Base-by-base conservation (phyloP, 2,797 vertebrate species). In the Sternotherus odoratus region DNA sequence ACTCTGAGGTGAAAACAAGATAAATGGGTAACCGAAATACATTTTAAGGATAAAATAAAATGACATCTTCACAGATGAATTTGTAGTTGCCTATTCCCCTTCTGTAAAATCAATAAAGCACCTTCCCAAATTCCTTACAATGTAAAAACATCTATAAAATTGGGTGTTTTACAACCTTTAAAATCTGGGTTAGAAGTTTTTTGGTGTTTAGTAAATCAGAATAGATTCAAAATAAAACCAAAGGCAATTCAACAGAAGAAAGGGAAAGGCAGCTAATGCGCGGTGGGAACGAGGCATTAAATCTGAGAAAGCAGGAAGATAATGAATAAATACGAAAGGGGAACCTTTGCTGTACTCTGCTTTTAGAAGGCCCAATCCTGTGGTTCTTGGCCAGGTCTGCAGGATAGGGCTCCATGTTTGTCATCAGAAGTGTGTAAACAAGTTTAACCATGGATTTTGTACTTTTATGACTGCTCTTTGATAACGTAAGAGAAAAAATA, bases 371-470 rank as follows among this genome's bases (percentile, higher is more conserved):
- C 57, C 19, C 1, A 7, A 48, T 53, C 81, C 79, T 5, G 5
- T 1, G 3, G 80, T 23, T 94, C 96, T 91, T 96, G 79, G 86
- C 92, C 82, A 85, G 57, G 74, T 83, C 57, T 90, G 81, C 83
- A 94, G 87, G 88, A 89, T 86, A 93, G 86, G 86, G 81, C 48
- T 86, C 46, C 66, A 53, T 93, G 82, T 97, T 96, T 97, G 85
- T 91, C 86, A 95, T 92, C 93, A 96, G 88, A 88, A 95, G 86
- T 97, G 78, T 77, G 94, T 96, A 97, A 95, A 94, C 0, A 0
- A 91, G 91, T 92, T 97, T 88, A 92, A 92, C 83, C 88, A 90
- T 98, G 98, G 98, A 98, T 98, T 98, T 98, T 98, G 98, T 98
- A 98, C 98, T 98, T 97, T 97, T 98, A 97, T 8, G 30, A 95